phyloP scores from a whole-genome alignment of 2,888 invertebrate genomes.

The Tetragonula carbonaria region DNA sequence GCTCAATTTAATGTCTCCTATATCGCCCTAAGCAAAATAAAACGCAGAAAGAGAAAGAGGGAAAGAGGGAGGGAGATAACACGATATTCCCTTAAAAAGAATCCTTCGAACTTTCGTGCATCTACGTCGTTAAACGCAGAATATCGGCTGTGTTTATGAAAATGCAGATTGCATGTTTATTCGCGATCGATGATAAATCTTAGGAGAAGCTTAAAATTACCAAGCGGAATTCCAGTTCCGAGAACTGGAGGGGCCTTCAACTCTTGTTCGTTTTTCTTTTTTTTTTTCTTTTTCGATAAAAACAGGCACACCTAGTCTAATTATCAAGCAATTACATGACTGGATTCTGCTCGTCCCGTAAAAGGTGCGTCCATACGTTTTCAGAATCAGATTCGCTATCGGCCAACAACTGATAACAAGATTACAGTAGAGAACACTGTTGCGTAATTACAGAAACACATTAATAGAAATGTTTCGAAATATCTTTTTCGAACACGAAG shows the following conservation, averaged over 20 bases:
- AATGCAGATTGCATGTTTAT: background rate
- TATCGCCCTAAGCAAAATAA: background rate
- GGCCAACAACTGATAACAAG: constrained; percentile 31
- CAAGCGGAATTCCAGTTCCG: constrained; percentile 18
- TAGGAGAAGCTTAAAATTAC: constrained; percentile 1
- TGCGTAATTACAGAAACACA: no score
- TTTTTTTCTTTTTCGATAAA: constrained; percentile 49
- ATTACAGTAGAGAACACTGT: background rate
- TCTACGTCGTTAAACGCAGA: background rate
- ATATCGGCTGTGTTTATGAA: background rate
- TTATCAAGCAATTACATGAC: constrained; percentile 71
- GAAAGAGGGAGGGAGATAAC: no score
- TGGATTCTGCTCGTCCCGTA: constrained; percentile 26
- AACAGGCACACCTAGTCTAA: constrained; percentile 72
- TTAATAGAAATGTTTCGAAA: no score
- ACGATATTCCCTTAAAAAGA: background rate
- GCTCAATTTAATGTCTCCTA: background rate
- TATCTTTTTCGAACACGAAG: no score
- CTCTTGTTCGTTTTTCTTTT: background rate
- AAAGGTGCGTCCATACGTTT: constrained; percentile 62
- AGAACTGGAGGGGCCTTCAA: constrained; percentile 15
- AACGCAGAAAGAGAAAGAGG: no score
- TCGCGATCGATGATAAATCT: background rate
- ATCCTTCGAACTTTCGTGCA: background rate
- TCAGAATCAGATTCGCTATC: constrained; percentile 30